Conservation (phyloP, 2,797 vertebrate genomes). For the Acrocephalus scirpaceus region DNA sequence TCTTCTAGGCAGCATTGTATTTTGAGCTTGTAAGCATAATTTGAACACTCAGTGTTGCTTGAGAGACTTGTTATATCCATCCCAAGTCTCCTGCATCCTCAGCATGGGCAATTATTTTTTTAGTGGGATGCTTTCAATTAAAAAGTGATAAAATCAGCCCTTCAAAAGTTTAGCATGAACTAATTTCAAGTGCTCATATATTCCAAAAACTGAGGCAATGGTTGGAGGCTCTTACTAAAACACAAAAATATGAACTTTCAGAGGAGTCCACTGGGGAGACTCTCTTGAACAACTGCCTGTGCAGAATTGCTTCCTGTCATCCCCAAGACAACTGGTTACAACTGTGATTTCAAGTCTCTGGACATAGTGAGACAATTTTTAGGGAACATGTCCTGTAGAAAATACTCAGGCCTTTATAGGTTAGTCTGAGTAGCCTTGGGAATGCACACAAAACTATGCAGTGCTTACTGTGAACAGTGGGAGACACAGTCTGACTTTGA, state of each 20-base stretch:
- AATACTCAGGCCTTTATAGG: background rate
- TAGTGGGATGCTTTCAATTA: constrained; percentile 8
- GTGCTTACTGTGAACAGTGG: background rate
- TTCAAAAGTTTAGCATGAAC: background rate
- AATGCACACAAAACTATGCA: background rate
- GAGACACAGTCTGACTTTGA: background rate
- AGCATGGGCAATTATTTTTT: background rate
- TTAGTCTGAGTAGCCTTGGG: background rate
- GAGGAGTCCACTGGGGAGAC: background rate
- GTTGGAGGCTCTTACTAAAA: background rate
- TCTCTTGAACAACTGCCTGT: background rate
- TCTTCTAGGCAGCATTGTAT: background rate
- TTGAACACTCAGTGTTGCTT: background rate
- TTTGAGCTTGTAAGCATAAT: background rate
- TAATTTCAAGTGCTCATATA: background rate
- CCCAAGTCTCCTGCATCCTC: constrained; percentile 2
- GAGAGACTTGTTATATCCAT: background rate
- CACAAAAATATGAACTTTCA: background rate
- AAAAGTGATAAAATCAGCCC: constrained; percentile 6
- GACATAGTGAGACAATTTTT: background rate
- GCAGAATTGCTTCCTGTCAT: background rate
- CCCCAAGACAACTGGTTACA: background rate
- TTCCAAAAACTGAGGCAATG: background rate
- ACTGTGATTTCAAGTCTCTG: background rate
- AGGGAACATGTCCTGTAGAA: background rate